Evolutionary conservation across 1,140 invertebrate species (phyloP).

Genomic region (Scaptomyza montana): DNA sequence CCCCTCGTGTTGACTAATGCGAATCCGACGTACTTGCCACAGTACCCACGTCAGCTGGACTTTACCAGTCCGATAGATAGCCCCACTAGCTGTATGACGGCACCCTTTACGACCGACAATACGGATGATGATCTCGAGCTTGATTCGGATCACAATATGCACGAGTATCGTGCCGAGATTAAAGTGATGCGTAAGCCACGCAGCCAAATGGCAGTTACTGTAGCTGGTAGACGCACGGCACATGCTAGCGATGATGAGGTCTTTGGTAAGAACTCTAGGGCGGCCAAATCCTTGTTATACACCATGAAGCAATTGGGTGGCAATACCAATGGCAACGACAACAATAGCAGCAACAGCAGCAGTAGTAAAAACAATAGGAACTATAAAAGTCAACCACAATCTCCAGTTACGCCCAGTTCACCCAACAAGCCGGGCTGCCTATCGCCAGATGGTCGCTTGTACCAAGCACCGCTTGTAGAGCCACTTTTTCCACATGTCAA

Average conservation of each 20-base stretch:
- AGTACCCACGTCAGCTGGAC: conserved; percentile 41
- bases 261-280: conserved; percentile 73
- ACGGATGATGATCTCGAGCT: conserved; percentile 79
- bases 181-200: conserved; percentile 88
- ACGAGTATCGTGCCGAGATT: conserved; percentile 86
- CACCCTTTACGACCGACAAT: conserved; percentile 66
- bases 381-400: conserved; percentile 7
- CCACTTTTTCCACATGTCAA: conserved; percentile 75
- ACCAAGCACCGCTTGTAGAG: conserved; percentile 77
- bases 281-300: conserved; percentile 68
- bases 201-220: conserved; percentile 85
- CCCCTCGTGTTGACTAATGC: conserved; percentile 72
- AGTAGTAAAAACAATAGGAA: not conserved
- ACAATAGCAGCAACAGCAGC: not conserved
- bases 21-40: conserved; percentile 68
- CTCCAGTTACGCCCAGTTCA: conserved; percentile 42
- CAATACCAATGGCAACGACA: not conserved
- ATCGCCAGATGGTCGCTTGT: conserved; percentile 74
- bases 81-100: conserved; percentile 66
- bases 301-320: conserved; percentile 74
- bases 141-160: conserved; percentile 77
- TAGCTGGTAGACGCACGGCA: conserved; percentile 58
- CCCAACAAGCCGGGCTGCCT: conserved; percentile 61
- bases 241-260: conserved; percentile 79
- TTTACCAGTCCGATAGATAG: conserved; percentile 68